Evolutionary conservation across 2,113 vertebrate species (phyloP).

Genomic region (Calonectris borealis): DNA sequence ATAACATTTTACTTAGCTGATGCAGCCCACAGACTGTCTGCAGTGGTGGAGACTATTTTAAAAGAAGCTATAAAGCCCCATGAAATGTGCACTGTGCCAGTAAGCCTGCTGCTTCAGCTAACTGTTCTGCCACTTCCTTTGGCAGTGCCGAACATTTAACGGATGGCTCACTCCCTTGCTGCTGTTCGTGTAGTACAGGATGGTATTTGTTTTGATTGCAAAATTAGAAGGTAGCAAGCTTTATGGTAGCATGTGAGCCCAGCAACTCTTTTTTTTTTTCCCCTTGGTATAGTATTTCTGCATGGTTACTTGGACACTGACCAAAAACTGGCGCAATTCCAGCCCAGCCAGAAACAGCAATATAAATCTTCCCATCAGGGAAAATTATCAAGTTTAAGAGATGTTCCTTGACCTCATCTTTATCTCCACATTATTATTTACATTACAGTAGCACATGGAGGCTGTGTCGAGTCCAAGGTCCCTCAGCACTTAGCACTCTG

Average conservation of each 20-base stretch:
- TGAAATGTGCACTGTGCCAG: not conserved
- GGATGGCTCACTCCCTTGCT: not conserved
- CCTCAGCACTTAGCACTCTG: not conserved
- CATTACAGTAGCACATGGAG: not conserved
- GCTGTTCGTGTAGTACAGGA: not conserved
- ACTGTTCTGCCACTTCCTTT: conserved; percentile 27
- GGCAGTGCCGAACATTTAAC: not conserved
- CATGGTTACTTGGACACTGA: not conserved
- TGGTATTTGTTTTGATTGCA: not conserved
- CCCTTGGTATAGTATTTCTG: not conserved
- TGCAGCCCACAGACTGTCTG: conserved; percentile 21
- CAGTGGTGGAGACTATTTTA: not conserved
- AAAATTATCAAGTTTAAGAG: conserved; percentile 9
- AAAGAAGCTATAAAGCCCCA: conserved; percentile 22
- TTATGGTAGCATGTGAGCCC: not conserved
- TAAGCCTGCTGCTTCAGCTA: conserved; percentile 29
- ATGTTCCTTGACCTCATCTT: conserved; percentile 6
- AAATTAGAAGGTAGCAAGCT: not conserved
- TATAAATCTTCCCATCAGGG: conserved; percentile 7
- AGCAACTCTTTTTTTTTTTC: not conserved
- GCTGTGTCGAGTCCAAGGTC: not conserved
- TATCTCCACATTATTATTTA: not conserved
- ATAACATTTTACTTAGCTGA: not conserved
- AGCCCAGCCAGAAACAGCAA: not conserved
- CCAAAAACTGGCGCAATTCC: not conserved